Conservation (phyloP, 2,888 invertebrate genomes). For the Gymnocheta viridis region DNA sequence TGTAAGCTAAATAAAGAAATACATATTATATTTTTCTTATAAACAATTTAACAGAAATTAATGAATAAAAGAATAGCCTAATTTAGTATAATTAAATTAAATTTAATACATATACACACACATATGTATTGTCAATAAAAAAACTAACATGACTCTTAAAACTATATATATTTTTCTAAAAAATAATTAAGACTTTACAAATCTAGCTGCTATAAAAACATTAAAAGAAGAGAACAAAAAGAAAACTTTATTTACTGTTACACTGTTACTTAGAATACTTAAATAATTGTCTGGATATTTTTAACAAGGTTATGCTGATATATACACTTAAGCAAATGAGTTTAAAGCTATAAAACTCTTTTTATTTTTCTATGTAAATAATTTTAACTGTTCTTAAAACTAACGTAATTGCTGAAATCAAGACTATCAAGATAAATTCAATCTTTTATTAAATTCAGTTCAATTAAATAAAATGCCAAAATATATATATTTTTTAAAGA, state of each 20-base stretch:
- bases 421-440: constrained; percentile 41
- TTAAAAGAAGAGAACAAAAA: neutral
- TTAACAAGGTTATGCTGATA: neutral
- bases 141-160: neutral
- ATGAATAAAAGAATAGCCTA: neutral
- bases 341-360: neutral
- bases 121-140: too few relatives aligned
- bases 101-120: neutral
- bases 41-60: neutral
- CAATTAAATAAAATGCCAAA: neutral
- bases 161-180: constrained; percentile 34
- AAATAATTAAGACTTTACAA: constrained; percentile 13
- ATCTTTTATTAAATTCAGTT: neutral
- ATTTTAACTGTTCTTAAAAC: neutral
- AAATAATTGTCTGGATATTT: neutral
- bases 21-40: constrained; percentile 1
- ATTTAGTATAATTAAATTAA: neutral
- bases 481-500: neutral
- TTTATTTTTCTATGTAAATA: neutral
- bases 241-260: too few relatives aligned
- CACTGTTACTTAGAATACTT: neutral
- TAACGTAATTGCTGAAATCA: constrained; percentile 48
- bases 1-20: constrained; percentile 5
- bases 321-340: neutral
- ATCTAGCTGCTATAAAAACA: neutral